phyloP scores from a whole-genome alignment of 2,888 invertebrate species.

The Erpobdella octoculata region DNA sequence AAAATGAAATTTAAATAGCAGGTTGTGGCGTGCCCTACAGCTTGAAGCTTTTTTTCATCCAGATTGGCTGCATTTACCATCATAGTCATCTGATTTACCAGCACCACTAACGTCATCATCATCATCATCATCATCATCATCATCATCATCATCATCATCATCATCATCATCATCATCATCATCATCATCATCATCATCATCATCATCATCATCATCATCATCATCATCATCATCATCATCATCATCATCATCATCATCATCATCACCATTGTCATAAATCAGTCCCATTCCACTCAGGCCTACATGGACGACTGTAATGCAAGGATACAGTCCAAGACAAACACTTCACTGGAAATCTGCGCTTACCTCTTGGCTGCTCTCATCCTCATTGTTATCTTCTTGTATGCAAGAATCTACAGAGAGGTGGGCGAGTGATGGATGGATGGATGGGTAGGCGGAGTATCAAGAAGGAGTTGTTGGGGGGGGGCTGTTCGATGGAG shows the following conservation, averaged over 20 bases:
- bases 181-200: too few species aligned
- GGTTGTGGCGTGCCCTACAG: too few species aligned
- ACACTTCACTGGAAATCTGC: constrained; percentile 37
- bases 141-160: too few species aligned
- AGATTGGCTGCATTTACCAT: too few species aligned
- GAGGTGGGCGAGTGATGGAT: constrained; percentile 31
- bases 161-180: too few species aligned
- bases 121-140: too few species aligned
- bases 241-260: not conserved
- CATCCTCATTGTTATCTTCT: constrained; percentile 37
- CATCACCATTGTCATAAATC: not conserved
- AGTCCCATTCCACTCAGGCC: constrained; percentile 31
- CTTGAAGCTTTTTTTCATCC: too few species aligned
- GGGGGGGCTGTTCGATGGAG: not conserved
- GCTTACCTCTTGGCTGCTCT: constrained; percentile 36
- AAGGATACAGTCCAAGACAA: constrained; percentile 25
- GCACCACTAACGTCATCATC: too few species aligned
- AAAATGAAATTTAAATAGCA: too few species aligned
- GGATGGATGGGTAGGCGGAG: not conserved
- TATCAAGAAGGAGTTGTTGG: not conserved
- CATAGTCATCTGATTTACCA: too few species aligned
- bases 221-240: not conserved
- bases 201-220: not conserved
- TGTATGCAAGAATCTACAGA: constrained; percentile 38
- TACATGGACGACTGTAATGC: constrained; percentile 23